Evolutionary conservation across 2,888 invertebrate genomes (phyloP).

Genomic region (Rhyacophila evoluta): DNA sequence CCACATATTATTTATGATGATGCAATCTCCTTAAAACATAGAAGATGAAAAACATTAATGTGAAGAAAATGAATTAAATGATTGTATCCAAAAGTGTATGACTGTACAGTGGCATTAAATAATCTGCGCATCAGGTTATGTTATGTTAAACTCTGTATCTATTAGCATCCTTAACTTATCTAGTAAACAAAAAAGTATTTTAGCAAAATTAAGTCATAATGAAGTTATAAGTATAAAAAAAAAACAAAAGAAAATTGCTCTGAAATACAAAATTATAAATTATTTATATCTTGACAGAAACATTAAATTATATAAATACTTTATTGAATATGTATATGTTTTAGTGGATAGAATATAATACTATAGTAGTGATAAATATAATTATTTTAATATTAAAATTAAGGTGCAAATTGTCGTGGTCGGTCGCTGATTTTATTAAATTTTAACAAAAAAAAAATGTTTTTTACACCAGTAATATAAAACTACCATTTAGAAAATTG

Average conservation of each 20-base stretch:
- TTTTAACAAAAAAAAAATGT: conserved; percentile 22
- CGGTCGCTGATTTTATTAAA: conserved; percentile 24
- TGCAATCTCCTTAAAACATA: background rate
- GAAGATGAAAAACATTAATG: background rate
- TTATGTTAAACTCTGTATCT: no score
- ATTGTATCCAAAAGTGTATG: background rate
- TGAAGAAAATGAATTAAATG: background rate
- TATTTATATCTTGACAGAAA: background rate
- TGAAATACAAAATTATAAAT: background rate
- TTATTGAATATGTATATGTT: background rate
- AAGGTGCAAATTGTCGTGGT: conserved; percentile 24
- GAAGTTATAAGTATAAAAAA: no score
- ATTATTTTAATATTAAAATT: conserved; percentile 2
- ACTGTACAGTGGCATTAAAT: background rate
- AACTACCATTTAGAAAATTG: conserved; percentile 13
- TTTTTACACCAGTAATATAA: conserved; percentile 22
- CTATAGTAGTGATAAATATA: conserved; percentile 3
- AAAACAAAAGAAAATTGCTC: no score
- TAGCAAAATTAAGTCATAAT: no score
- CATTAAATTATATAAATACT: background rate
- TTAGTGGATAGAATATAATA: background rate
- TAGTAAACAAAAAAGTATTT: no score
- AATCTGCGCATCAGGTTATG: no score
- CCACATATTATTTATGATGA: background rate
- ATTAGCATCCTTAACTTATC: no score